Percentiles rank a stretch among this genome's conserved stretches.
phyloP scores from a whole-genome alignment of 2,797 vertebrate genomes.

The Nasua narica region DNA sequence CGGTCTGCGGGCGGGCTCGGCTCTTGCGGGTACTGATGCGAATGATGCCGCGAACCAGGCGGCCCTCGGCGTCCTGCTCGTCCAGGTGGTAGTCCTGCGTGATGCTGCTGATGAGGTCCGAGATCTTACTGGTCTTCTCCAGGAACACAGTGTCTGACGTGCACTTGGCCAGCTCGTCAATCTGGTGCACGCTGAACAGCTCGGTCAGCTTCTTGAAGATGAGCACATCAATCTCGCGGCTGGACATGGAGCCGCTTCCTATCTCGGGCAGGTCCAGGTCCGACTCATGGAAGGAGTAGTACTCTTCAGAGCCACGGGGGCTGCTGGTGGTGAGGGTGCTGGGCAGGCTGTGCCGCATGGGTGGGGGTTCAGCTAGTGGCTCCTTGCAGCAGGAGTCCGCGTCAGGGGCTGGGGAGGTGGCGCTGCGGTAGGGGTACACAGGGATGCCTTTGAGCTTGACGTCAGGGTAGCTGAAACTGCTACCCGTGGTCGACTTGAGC shows the following conservation, averaged over 20 bases:
- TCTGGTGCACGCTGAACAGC: conserved; percentile 98
- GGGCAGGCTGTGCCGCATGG: conserved; percentile 78
- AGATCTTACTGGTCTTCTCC: conserved; percentile 98
- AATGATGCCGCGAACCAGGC: conserved; percentile 96
- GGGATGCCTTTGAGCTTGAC: conserved; percentile 93
- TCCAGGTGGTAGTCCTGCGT: conserved; percentile 98
- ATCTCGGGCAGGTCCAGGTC: conserved; percentile 90
- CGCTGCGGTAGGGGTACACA: conserved; percentile 82
- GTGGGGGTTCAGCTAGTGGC: conserved; percentile 76
- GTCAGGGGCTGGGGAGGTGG: conserved; percentile 75
- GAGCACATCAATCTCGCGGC: conserved; percentile 94
- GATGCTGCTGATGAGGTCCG: conserved; percentile 97
- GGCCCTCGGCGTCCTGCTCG: conserved; percentile 96
- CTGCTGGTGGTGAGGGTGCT: conserved; percentile 81
- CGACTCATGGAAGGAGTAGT: conserved; percentile 92
- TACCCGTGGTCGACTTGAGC: conserved; percentile 83
- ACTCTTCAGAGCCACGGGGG: conserved; percentile 85
- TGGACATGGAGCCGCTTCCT: conserved; percentile 92
- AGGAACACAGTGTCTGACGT: conserved; percentile 97
- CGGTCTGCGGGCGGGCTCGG: conserved; percentile 83
- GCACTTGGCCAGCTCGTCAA: conserved; percentile 98
- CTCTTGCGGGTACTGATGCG: conserved; percentile 97
- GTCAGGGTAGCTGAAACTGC: conserved; percentile 95
- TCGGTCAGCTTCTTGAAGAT: conserved; percentile 98
- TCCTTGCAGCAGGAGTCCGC: conserved; percentile 81